A percentile compares a stretch with the other conserved stretches of the same genome.
These are phyloP conservation scores for Rhaphigaster nebulosa DNA, from an alignment of 2,888 invertebrate species.

Conservation along the genomic window DNA sequence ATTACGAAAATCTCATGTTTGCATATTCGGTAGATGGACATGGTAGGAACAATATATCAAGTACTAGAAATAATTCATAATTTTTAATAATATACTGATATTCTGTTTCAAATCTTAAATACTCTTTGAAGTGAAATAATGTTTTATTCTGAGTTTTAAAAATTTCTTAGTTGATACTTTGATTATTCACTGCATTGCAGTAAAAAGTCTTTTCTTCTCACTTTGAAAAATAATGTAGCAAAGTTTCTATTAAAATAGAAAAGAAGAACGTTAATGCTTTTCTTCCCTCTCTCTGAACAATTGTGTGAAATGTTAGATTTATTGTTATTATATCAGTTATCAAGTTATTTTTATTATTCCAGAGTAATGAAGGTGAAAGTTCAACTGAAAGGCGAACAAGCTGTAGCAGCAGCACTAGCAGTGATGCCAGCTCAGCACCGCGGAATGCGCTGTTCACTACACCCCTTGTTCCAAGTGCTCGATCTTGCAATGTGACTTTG, in stretches of 20 bases:
- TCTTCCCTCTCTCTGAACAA: neutral
- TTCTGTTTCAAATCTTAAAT: too few relatives aligned
- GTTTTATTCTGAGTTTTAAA: too few relatives aligned
- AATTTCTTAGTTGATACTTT: too few relatives aligned
- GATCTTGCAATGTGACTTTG: conserved; percentile 45
- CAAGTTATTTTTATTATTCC: neutral
- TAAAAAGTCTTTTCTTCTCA: neutral
- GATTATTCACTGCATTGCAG: too few relatives aligned
- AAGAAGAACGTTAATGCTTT: neutral
- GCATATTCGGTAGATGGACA: too few relatives aligned
- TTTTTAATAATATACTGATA: too few relatives aligned
- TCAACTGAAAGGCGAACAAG: conserved; percentile 40
- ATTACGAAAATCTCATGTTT: too few relatives aligned
- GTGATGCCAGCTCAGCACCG: conserved; percentile 40
- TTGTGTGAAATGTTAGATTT: neutral
- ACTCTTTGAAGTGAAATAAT: too few relatives aligned
- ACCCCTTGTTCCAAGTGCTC: conserved; percentile 57
- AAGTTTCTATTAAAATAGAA: neutral
- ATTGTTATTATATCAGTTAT: neutral
- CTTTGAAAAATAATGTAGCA: neutral
- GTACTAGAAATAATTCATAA: too few relatives aligned
- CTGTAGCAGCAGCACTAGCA: conserved; percentile 47
- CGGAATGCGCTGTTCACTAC: conserved; percentile 53
- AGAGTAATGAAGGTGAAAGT: conserved; percentile 50
- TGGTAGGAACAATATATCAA: too few relatives aligned